Base-by-base conservation (phyloP, 2,797 vertebrate genomes). In the Sternotherus odoratus region DNA sequence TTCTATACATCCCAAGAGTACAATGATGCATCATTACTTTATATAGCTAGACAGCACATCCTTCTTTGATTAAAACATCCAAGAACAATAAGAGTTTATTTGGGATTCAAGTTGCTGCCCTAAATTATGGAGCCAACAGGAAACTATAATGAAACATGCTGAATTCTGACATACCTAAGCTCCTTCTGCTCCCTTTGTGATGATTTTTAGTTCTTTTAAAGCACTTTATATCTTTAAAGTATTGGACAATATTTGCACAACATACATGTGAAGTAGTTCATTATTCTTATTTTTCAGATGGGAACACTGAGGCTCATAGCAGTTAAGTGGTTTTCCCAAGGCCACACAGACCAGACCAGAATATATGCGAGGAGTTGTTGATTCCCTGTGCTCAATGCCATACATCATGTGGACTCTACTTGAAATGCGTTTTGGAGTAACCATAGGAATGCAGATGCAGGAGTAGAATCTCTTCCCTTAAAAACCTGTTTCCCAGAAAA, bases 31-130 rank as follows among this genome's bases (percentile, higher is more conserved):
- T 75, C 12, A 5, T 1, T 23, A 12, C 3, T 2, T 19, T 23
- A 4, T 0, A 0, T 46, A 8, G 43, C 8, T 0, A 3, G 81
- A 63, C 17, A 5, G 1, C 1, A 0, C 3, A 0, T 13, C 4
- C 54, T n/a, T 57, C 57, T 48, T 28, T 3, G 2, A 6, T 28
- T 75, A 50, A 84, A 69, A 75, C 1, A 1, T 1, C n/a, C 49
- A 12, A 2, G 26, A 51, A 30, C 28, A 80, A 57, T 21, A 82
- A 50, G 0, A 50, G 0, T 3, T 10, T 7, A 30, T 8, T n/a
- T 0, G 0, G 88, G 46, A 6, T 10, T 3, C 39, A 5, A 79
- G 33, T 7, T 72, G 36, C n/a, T 81, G 60, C 89, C 79, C 54
- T 8, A 26, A 48, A 5, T 28, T 4, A 0, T 0, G 5, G 85